Conservation (phyloP, 64 coral and sea anemone genomes). For the Montipora cactus region DNA sequence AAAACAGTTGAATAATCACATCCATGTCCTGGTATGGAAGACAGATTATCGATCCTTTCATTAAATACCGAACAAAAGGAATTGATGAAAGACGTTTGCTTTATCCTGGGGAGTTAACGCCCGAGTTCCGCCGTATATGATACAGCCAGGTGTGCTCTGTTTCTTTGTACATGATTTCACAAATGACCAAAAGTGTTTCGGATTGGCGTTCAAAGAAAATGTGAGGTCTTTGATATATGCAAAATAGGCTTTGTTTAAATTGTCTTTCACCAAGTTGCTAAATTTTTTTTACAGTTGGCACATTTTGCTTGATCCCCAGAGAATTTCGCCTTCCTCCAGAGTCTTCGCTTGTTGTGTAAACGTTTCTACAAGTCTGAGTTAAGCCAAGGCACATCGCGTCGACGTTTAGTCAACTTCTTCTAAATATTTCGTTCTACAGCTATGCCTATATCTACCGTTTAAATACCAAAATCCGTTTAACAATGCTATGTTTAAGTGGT, state of each 20-base stretch:
- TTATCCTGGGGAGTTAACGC: too few relatives aligned
- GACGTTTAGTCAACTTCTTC: not conserved
- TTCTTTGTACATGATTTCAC: too few relatives aligned
- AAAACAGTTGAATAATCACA: not conserved
- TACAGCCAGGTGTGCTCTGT: too few relatives aligned
- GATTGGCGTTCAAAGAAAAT: not conserved
- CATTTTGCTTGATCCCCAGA: too few relatives aligned
- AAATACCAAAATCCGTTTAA: constrained; percentile 5
- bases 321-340: too few relatives aligned
- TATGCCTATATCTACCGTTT: constrained; percentile 10
- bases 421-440: not conserved
- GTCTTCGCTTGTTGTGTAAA: too few relatives aligned
- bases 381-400: not conserved
- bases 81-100: not conserved
- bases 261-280: too few relatives aligned
- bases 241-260: not conserved
- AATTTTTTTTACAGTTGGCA: too few relatives aligned
- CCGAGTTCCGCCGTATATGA: not conserved
- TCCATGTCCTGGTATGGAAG: not conserved
- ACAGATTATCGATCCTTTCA: not conserved
- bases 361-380: not conserved
- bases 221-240: not conserved
- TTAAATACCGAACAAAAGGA: not conserved
- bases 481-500: constrained; percentile 4
- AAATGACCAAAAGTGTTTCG: not conserved